Base-by-base conservation (phyloP, 2,888 invertebrate genomes). In the Incurvaria masculella region DNA sequence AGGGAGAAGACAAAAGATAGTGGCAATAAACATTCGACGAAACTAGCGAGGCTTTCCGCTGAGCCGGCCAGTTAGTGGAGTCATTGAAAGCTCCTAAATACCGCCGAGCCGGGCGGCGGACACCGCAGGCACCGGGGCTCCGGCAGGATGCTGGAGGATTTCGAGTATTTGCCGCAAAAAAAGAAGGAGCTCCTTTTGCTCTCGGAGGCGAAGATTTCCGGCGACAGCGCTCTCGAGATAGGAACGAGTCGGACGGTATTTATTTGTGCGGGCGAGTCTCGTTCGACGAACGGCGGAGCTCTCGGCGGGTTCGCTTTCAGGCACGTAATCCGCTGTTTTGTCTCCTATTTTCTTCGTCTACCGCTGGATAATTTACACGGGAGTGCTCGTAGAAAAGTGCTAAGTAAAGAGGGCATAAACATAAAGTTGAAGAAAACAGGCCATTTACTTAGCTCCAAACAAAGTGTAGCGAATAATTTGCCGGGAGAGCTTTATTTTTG, bases 91-190 rank as follows among this genome's bases (percentile, higher is more conserved):
- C 33, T 8, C 14, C 33, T 33, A 33, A 33, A 33, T 33, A 33
- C 33, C 33, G 11, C 33, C 14, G 11, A n/a, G 33, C 3, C 33
- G 33, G 14, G n/a, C 27, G 33, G 19, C 33, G 18, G 41, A 26
- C 40, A 19, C 59, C 57, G 51, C 47, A 56, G 55, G 53, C 59
- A 67, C 66, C 61, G 61, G 53, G 52, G 63, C 59, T 67, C 66
- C 60, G 62, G 53, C 52, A 63, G 65, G 67, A 66, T 66, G 65
- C 65, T 65, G 60, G 64, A 64, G 67, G 68, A 67, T 71, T 70
- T 67, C 64, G 62, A 49, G 52, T 48, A 33, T 50, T 52, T 46
- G 49, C 46, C 61, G 61, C 61, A 56, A 61, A 66, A 67, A 65
- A 61, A 61, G 14, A 33, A 21, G 26, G 26, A 53, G n/a, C 38